Evolutionary conservation across 2,888 invertebrate genomes (phyloP).

Genomic region (Volucella zonaria): DNA sequence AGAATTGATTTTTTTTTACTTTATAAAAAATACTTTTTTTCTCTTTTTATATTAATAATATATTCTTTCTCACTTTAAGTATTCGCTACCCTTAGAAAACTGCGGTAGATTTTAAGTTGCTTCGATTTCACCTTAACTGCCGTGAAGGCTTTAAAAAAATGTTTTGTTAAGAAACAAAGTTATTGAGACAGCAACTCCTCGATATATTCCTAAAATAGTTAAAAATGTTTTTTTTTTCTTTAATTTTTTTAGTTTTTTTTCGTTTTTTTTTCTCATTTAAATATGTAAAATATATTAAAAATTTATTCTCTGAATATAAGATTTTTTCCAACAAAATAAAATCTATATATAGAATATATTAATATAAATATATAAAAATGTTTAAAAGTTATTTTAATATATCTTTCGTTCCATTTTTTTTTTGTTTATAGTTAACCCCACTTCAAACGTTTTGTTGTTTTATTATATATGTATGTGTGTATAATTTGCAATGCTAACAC

Average conservation of each 20-base stretch:
- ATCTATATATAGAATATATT: conserved; percentile 74
- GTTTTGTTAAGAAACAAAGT: conserved; percentile 57
- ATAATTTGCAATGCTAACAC: conserved; percentile 33
- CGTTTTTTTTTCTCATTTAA: conserved; percentile 56
- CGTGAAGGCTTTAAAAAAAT: conserved; percentile 67
- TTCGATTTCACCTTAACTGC: conserved; percentile 49
- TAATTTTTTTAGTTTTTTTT: conserved; percentile 47
- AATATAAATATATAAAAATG: conserved; percentile 74
- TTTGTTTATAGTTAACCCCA: conserved; percentile 63
- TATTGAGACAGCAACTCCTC: conserved; percentile 70
- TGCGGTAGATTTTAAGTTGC: conserved; percentile 62
- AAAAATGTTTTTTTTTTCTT: conserved; percentile 51
- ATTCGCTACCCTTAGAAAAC: conserved; percentile 50
- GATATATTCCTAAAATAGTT: conserved; percentile 69
- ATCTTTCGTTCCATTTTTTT: conserved; percentile 39
- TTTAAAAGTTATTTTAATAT: conserved; percentile 67
- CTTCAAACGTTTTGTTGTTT: conserved; percentile 48
- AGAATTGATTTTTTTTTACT: conserved; percentile 60
- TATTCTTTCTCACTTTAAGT: conserved; percentile 62
- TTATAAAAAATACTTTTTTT: conserved; percentile 71
- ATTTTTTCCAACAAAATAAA: conserved; percentile 72
- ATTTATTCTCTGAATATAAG: conserved; percentile 72
- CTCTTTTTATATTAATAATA: conserved; percentile 66
- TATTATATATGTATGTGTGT: conserved; percentile 27
- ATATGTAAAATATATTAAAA: conserved; percentile 74